Base-by-base conservation (phyloP, 2,888 invertebrate species). In the Syrista parreyssii region DNA sequence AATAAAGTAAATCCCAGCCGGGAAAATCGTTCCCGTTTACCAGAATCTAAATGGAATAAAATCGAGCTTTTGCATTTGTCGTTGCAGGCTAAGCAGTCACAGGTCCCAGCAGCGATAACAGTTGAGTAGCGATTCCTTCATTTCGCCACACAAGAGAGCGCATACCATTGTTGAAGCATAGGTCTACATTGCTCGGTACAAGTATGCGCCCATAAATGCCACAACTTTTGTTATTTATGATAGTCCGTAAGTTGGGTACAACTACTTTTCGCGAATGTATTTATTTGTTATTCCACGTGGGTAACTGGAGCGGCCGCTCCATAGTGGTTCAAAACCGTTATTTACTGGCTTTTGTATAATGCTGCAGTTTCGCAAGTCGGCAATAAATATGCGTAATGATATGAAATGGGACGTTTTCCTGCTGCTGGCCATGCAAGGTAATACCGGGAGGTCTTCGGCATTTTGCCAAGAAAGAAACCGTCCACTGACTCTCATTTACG, bases 241-340 rank as follows among this genome's bases (percentile, higher is more conserved):
- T 77, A 79, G 78, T 79, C 75, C 84, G 84, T 88, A 86, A 87
- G 85, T 88, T 88, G 85, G 83, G 82, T 81, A 79, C 83, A 85
- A 84, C 88, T 87, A 88, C 88, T 89, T 88, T 88, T 87, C 86
- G 86, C 84, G 82, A 85, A 88, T 87, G 79, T 87, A 88, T 88
- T 88, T 88, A 88, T 88, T 86, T 88, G 88, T 88, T 88, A 86
- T 87, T 87, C 86, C 82, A 80, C 82, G 81, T 80, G 77, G 82
- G 81, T 78, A 80, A 79, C 78, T 75, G 79, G 79, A 76, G 76
- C 78, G 81, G 33, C 4, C 74, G 73, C 31, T 55, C 68, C 75
- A 72, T 74, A 76, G 80, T 80, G 79, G 79, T 79, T 84, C 80
- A 81, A 83, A 83, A 85, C 82, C 79, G 83, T 88, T 87, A 87